Evolutionary conservation across 2,113 vertebrate species (phyloP), one percentile per base, ranked within the genome.

Genomic region (Coryphaenoides rupestris): DNA sequence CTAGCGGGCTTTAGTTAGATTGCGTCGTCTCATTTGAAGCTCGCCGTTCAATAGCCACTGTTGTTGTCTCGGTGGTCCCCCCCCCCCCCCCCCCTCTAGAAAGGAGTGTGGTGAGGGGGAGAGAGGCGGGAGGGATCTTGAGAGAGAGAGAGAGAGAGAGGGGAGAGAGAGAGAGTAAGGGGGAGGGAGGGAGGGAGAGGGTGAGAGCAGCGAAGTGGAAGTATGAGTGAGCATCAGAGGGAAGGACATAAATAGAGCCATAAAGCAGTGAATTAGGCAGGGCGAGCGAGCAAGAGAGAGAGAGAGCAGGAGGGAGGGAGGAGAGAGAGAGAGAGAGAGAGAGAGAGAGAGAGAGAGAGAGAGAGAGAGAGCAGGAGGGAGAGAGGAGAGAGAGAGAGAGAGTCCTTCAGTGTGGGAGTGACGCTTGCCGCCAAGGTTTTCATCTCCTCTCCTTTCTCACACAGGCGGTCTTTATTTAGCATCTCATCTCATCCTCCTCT

Each of bases 221-320:
- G 82, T 65, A 78, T 73, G 85, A 63, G 72, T 60, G 79, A 84
- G 82, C 84, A 76, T 84, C 80, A 75, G 78, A 81, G 33, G 55
- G 75, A 69, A 74, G 65, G 81, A 85, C 81, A 79, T 78, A 86
- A 84, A 86, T 84, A 87, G 83, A 87, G 84, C 70, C 75, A 33
- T 80, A 78, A 75, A 82, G 85, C 81, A 68, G 80, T 74, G 75
- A 84, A 77, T 80, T 73, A 69, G 57, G 47, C 9, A 40, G 33
- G 9, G 33, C 4, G 33, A 1, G 33, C 9, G 1, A 10, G 33
- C 9, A 12, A 6, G 7, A 1, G 33, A 12, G 33, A 9, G 10
- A 40, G 33, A 40, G 33, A 40, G 33, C 6, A 10, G 13, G 33
- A 13, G 10, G 13, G 33, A 40, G 60, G 50, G 63, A 58, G 50